Evolutionary conservation across 2,797 vertebrate genomes (phyloP).

Genomic region (Falco novaeseelandiae): DNA sequence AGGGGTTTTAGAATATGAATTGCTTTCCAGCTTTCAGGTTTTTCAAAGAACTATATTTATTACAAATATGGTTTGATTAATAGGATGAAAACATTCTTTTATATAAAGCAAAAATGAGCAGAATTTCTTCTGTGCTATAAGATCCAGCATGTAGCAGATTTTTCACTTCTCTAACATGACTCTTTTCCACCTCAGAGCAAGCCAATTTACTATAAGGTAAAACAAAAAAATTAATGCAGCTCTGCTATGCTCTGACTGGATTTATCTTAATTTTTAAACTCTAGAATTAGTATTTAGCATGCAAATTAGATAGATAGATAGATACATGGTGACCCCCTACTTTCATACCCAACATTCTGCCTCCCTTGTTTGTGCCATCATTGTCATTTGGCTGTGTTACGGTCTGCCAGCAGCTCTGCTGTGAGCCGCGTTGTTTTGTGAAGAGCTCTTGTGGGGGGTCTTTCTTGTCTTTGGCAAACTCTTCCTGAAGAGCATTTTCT

Average conservation of each 20-base stretch:
- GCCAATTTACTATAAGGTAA: neutral
- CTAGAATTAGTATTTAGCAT: neutral
- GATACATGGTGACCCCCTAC: neutral
- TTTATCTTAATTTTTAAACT: neutral
- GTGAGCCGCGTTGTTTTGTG: neutral
- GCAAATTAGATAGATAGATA: neutral
- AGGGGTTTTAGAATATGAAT: neutral
- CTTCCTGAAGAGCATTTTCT: conserved; percentile 33
- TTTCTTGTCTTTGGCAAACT: conserved; percentile 53
- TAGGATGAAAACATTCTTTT: neutral
- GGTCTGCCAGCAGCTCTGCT: conserved; percentile 30
- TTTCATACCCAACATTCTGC: neutral
- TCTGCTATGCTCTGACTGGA: neutral
- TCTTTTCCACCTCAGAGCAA: neutral
- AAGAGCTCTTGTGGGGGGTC: conserved; percentile 17
- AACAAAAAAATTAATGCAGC: neutral
- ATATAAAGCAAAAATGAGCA: neutral
- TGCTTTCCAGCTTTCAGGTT: neutral
- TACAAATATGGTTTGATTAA: neutral
- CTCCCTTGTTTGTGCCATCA: neutral
- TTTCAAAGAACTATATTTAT: neutral
- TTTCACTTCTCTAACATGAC: neutral
- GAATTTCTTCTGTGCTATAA: neutral
- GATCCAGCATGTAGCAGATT: neutral
- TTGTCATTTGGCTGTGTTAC: neutral